phyloP scores from a whole-genome alignment of 2,797 vertebrate genomes.

The Darevskia nairensis region DNA sequence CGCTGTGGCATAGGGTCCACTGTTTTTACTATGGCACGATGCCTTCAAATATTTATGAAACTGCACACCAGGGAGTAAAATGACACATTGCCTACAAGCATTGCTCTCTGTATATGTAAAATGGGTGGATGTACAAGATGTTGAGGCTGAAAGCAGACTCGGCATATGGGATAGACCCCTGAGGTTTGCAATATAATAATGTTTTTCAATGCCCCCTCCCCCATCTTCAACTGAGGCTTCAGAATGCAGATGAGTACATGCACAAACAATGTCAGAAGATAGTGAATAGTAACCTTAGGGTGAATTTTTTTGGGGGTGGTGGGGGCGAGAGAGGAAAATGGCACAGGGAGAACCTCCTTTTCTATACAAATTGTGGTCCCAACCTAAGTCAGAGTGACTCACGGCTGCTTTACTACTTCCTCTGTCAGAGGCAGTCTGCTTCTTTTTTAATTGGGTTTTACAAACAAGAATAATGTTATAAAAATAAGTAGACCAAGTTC shows the following conservation, averaged over 20 bases:
- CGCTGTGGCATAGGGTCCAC: constrained; percentile 26
- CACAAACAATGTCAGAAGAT: neutral
- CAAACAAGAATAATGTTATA: too few species aligned
- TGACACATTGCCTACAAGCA: neutral
- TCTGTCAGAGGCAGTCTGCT: too few species aligned
- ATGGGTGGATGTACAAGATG: neutral
- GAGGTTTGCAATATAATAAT: neutral
- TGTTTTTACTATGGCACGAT: constrained; percentile 35
- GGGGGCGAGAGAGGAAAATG: too few species aligned
- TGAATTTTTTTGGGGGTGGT: too few species aligned
- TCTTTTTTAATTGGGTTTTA: too few species aligned
- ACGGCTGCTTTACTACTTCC: too few species aligned
- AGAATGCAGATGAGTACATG: neutral
- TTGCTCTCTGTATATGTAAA: neutral
- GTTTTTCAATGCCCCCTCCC: neutral
- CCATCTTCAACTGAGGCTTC: neutral
- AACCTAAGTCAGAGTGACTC: too few species aligned
- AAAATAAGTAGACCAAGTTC: too few species aligned
- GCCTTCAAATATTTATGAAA: constrained; percentile 63
- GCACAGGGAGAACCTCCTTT: too few species aligned
- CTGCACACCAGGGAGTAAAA: constrained; percentile 18
- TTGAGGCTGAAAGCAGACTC: neutral
- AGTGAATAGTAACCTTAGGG: too few species aligned
- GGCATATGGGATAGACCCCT: neutral
- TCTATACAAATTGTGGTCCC: too few species aligned